Conservation (phyloP, 2,797 vertebrate genomes). For the Malacoraja senta region DNA sequence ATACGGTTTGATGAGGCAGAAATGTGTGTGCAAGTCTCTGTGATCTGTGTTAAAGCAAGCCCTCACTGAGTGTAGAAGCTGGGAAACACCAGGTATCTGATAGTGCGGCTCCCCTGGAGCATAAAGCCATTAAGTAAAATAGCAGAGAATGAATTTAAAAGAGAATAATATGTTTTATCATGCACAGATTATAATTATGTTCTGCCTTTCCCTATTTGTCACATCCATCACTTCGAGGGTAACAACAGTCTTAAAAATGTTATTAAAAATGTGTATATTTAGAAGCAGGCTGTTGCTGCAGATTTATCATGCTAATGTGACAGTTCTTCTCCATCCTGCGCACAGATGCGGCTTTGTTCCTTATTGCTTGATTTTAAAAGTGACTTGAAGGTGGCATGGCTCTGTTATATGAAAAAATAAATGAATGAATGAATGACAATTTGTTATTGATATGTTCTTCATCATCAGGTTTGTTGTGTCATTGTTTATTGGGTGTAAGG, state of each 20-base stretch:
- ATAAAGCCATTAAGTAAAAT: neutral
- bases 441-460: conserved; percentile 13
- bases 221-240: conserved; percentile 23
- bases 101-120: too few species aligned
- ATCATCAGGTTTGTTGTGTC: neutral
- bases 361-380: conserved; percentile 27
- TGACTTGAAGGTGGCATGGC: neutral
- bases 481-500: neutral
- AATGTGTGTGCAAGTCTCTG: neutral
- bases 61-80: neutral
- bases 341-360: conserved; percentile 7
- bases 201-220: conserved; percentile 7
- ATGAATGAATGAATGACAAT: neutral
- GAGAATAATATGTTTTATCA: conserved; percentile 3
- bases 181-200: neutral
- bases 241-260: neutral
- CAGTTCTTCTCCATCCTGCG: neutral
- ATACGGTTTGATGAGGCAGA: neutral
- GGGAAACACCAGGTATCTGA: neutral
- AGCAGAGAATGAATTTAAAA: conserved; percentile 1
- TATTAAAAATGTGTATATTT: conserved; percentile 30
- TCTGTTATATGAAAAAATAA: neutral
- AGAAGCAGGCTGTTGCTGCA: conserved; percentile 10
- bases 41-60: neutral
- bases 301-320: conserved; percentile 17